Base-by-base conservation (phyloP, 2,888 invertebrate species). In the Caenorhabditis virilis region DNA sequence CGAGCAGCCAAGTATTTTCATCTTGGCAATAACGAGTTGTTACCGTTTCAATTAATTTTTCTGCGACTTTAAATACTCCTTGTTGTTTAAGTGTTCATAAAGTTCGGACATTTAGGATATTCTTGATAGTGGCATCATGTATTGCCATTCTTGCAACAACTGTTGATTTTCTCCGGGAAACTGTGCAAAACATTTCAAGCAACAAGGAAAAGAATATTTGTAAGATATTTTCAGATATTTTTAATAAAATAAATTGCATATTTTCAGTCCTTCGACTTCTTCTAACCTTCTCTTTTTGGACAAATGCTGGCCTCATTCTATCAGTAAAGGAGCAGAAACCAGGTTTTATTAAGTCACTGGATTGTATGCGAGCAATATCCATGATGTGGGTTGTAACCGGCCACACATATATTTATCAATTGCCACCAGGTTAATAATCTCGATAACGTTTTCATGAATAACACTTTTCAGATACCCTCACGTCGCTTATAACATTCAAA, bases 361-460 rank as follows among this genome's bases (percentile, higher is more conserved):
- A 76, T 38, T 76, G 76, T 50, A 72, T 77, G 20, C 60, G 77
- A 9, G 62, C 68, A 41, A 47, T 77, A 15, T 76, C 76, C 1
- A 76, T 77, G 66, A 47, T 56, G n/a, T 77, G 77, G 76, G 74
- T 77, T 16, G 58, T 73, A n/a, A 35, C 69, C 15, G 72, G 65
- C 1, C 69, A 72, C 46, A 27, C 53, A 23, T 33, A 67, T 20
- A 54, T 46, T 7, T 62, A 62, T 27, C 50, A 50, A 11, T 36
- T 38, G 16, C 42, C 49, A 22, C 30, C 48, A 30, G 59, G 59
- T 59, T 52, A 9, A 18, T 23, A 30, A 26, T 6, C 20, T 39
- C 16, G 6, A n/a, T 15, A 7, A 7, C 20, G 6, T 18, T 18
- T 22, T 22, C 11, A 18, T 25, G 27, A 3, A 16, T 2, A 7